A percentile compares a stretch with the other conserved stretches of the same genome.
Evolutionary conservation across 53 echinoderm and acorn worm species (phyloP).

Genomic region (Actinopyga echinites): DNA sequence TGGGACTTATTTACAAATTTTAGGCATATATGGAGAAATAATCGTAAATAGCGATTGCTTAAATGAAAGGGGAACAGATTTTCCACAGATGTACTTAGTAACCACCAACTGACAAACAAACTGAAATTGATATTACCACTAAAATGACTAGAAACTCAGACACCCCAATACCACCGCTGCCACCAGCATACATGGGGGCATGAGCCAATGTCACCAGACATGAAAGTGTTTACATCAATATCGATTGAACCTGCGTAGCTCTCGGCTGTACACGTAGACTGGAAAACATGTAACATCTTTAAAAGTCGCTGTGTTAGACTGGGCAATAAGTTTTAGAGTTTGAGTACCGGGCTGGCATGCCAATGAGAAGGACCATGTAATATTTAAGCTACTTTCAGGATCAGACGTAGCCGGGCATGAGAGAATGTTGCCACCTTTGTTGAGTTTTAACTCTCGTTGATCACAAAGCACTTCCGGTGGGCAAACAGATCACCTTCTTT

Average conservation of each 20-base stretch:
- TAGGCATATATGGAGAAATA: too few species aligned
- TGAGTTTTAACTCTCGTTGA: background rate
- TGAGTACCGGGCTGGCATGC: background rate
- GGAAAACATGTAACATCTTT: slow-evolving; percentile 21
- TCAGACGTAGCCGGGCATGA: too few species aligned
- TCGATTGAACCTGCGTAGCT: background rate
- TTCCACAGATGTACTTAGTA: background rate
- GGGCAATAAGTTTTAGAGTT: background rate
- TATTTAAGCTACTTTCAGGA: slow-evolving; percentile 9
- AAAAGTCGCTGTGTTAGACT: background rate
- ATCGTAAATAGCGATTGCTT: too few species aligned
- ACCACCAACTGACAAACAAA: background rate
- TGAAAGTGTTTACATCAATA: background rate
- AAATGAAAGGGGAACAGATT: too few species aligned
- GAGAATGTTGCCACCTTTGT: background rate
- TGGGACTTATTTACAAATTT: too few species aligned
- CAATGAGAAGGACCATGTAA: slow-evolving; percentile 6
- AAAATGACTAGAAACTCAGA: slow-evolving; percentile 7
- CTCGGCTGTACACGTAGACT: slow-evolving; percentile 9
- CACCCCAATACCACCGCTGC: background rate
- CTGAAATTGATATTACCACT: background rate
- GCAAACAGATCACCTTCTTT: slow-evolving; percentile 8
- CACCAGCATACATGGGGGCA: background rate
- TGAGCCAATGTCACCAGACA: background rate
- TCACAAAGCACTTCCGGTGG: background rate